Conservation (phyloP, 2,113 vertebrate species). For the Microtus montanus region DNA sequence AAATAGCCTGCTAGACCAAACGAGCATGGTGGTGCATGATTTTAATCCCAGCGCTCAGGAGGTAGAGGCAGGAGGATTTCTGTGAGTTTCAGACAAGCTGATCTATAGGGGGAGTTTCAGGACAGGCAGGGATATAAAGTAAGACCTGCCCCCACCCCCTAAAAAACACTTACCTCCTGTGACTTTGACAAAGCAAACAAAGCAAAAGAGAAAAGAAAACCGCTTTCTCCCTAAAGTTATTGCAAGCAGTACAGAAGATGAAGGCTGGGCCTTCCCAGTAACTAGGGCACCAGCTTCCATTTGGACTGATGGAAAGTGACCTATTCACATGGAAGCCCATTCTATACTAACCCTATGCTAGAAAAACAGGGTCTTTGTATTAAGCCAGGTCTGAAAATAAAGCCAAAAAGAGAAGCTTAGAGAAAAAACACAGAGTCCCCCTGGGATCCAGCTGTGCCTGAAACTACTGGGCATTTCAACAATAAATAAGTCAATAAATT, state of each 20-base stretch:
- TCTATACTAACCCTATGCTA: background rate
- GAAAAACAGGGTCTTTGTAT: background rate
- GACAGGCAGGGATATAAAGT: background rate
- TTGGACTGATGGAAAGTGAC: background rate
- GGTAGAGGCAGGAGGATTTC: background rate
- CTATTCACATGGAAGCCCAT: background rate
- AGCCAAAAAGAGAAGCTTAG: background rate
- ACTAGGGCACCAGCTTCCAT: no score
- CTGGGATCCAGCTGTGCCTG: background rate
- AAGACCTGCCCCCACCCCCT: background rate
- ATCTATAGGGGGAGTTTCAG: background rate
- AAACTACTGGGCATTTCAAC: background rate
- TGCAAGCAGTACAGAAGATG: no score
- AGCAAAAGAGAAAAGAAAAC: no score
- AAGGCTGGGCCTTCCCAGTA: no score
- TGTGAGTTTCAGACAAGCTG: background rate
- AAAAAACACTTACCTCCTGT: background rate
- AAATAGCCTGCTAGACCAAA: background rate
- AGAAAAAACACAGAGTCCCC: background rate
- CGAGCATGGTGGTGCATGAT: background rate
- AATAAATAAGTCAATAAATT: background rate
- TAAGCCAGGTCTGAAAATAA: conserved; percentile 5
- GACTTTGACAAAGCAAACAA: background rate
- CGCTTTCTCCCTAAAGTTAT: no score
- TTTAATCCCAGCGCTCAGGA: background rate